Percentiles rank a stretch among this genome's conserved stretches.
phyloP scores from a whole-genome alignment of 2,113 vertebrate genomes.

The Orientallactaga bullata region DNA sequence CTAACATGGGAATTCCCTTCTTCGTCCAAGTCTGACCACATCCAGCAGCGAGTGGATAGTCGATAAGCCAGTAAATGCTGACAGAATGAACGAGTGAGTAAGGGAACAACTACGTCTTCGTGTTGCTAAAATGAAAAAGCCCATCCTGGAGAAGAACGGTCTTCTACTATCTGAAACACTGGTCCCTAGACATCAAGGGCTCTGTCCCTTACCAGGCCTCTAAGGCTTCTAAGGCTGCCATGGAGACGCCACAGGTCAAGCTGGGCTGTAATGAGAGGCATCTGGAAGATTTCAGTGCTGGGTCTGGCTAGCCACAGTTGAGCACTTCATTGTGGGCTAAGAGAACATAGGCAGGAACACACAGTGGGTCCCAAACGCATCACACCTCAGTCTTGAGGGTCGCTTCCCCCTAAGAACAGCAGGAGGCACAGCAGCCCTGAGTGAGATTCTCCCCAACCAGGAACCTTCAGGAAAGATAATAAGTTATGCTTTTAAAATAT shows the following conservation, averaged over 20 bases:
- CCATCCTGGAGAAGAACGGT: not conserved
- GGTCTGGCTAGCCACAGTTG: rapidly evolving
- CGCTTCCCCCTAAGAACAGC: too few relatives aligned
- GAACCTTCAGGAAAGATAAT: not conserved
- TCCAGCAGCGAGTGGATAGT: not conserved
- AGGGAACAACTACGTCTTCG: too few relatives aligned
- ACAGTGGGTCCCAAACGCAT: not conserved
- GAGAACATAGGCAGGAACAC: not conserved
- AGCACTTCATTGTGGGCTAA: not conserved
- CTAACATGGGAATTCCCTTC: rapidly evolving
- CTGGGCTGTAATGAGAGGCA: not conserved
- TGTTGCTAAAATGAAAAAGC: too few relatives aligned
- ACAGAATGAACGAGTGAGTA: not conserved
- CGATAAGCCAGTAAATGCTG: not conserved
- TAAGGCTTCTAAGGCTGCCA: not conserved
- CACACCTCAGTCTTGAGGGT: rapidly evolving
- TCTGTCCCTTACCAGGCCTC: not conserved
- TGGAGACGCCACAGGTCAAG: not conserved
- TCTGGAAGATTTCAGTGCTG: not conserved
- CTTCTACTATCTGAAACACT: constrained; percentile 23
- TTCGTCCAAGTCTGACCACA: not conserved
- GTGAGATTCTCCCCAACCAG: not conserved
- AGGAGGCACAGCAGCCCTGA: rapidly evolving
- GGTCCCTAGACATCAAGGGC: not conserved
- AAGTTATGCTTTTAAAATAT: too few relatives aligned